A percentile compares a stretch with the other conserved stretches of the same genome.
These are phyloP conservation scores for Bolinopsis microptera DNA, from an alignment of 37 sponge, comb jelly and placozoan genomes.

Conservation along the genomic window DNA sequence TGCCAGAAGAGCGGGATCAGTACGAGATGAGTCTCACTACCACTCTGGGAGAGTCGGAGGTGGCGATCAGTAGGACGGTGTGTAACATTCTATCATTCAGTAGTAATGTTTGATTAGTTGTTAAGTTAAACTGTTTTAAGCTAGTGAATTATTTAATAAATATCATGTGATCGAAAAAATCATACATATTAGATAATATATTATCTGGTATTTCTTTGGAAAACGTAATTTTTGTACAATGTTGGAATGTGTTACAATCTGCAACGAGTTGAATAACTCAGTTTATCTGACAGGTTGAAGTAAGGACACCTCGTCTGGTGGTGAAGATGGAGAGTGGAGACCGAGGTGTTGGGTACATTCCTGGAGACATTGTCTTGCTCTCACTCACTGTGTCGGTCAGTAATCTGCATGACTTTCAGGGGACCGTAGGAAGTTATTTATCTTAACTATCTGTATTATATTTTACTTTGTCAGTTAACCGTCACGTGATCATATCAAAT, in stretches of 20 bases:
- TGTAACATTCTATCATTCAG: too few relatives aligned
- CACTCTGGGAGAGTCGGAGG: not conserved
- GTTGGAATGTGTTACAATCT: too few relatives aligned
- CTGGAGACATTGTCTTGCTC: not conserved
- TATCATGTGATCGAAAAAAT: too few relatives aligned
- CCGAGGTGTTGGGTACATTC: slow-evolving; percentile 3
- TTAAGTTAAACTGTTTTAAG: not conserved
- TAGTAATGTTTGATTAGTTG: not conserved
- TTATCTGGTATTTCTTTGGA: too few relatives aligned
- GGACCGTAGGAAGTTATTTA: too few relatives aligned
- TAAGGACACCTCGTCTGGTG: slow-evolving; percentile 2
- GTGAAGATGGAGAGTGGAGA: slow-evolving; percentile 2
- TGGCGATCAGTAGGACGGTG: not conserved
- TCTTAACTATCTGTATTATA: too few relatives aligned
- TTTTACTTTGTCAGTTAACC: too few relatives aligned
- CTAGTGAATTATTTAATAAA: too few relatives aligned
- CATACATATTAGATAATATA: too few relatives aligned
- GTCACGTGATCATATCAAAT: too few relatives aligned
- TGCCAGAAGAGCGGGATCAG: not conserved
- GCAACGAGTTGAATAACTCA: too few relatives aligned
- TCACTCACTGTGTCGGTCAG: not conserved
- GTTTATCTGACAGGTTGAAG: not conserved
- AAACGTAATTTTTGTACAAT: too few relatives aligned
- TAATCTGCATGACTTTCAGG: not conserved
- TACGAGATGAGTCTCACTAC: not conserved